These are phyloP conservation scores for Toxostoma redivivum DNA, from an alignment of 2,113 vertebrate genomes.

Conservation along the genomic window DNA sequence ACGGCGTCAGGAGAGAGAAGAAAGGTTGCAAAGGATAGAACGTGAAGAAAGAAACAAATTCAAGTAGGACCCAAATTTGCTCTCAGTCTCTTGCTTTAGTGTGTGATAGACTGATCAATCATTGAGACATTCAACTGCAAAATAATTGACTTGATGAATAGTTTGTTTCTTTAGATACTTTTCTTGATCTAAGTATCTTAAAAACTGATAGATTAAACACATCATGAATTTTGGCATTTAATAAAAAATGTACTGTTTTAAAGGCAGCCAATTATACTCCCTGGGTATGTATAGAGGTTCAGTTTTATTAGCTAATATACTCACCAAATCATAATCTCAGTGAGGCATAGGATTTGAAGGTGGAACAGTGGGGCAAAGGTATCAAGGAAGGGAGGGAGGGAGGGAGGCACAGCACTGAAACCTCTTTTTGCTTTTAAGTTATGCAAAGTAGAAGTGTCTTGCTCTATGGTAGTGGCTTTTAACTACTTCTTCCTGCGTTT, in stretches of 20 bases:
- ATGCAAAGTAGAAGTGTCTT: not conserved
- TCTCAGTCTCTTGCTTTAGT: not conserved
- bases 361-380: not conserved
- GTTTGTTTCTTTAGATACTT: not conserved
- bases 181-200: not conserved
- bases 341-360: not conserved
- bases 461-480: not conserved
- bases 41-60: constrained; percentile 93
- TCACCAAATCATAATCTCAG: not conserved
- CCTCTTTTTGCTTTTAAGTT: not conserved
- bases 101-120: not conserved
- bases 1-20: constrained; percentile 89
- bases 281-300: not conserved
- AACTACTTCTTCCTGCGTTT: not conserved
- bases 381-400: not conserved
- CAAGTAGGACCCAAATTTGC: constrained; percentile 76
- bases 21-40: constrained; percentile 93
- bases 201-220: not conserved
- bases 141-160: not conserved
- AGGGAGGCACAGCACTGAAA: not conserved
- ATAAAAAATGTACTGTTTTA: not conserved
- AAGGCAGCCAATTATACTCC: not conserved
- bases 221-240: not conserved
- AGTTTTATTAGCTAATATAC: not conserved
- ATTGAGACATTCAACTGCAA: not conserved